Evolutionary conservation across 2,113 vertebrate species (phyloP).

Genomic region (Podarcis raffonei): DNA sequence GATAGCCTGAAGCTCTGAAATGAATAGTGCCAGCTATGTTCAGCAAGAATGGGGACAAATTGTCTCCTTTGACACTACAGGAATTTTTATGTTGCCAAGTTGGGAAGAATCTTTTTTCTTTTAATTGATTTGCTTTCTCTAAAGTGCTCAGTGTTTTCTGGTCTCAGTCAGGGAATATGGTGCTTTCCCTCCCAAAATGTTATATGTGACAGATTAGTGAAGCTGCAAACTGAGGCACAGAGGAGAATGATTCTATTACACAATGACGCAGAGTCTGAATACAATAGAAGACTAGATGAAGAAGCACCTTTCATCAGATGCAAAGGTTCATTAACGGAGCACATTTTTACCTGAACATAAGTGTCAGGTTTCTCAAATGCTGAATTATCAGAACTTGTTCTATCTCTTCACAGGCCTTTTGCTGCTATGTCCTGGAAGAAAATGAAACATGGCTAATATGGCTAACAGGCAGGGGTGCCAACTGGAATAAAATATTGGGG

Average conservation of each 20-base stretch:
- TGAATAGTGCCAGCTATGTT: conserved; percentile 48
- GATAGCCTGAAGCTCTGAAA: conserved; percentile 29
- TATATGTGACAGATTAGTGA: conserved; percentile 43
- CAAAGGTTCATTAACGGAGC: conserved; percentile 6
- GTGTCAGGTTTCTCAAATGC: conserved; percentile 12
- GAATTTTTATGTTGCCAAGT: conserved; percentile 27
- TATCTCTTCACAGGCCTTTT: neutral
- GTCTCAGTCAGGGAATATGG: conserved; percentile 28
- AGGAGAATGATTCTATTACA: conserved; percentile 13
- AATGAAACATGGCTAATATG: neutral
- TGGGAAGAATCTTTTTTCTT: conserved; percentile 23
- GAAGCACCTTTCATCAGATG: conserved; percentile 23
- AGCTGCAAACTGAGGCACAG: neutral
- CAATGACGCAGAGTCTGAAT: conserved; percentile 1
- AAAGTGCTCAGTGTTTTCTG: conserved; percentile 37
- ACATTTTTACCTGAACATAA: conserved; percentile 27
- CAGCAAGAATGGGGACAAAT: conserved; percentile 24
- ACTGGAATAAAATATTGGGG: too few species aligned
- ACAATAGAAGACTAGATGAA: neutral
- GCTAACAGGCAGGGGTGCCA: too few species aligned
- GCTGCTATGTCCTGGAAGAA: neutral
- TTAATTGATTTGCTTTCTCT: conserved; percentile 40
- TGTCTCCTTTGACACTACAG: conserved; percentile 34
- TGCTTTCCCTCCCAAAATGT: neutral
- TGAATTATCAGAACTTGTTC: conserved; percentile 2